These are phyloP conservation scores for Cryptocephalus primarius DNA, from an alignment of 2,888 invertebrate species.

Conservation along the genomic window DNA sequence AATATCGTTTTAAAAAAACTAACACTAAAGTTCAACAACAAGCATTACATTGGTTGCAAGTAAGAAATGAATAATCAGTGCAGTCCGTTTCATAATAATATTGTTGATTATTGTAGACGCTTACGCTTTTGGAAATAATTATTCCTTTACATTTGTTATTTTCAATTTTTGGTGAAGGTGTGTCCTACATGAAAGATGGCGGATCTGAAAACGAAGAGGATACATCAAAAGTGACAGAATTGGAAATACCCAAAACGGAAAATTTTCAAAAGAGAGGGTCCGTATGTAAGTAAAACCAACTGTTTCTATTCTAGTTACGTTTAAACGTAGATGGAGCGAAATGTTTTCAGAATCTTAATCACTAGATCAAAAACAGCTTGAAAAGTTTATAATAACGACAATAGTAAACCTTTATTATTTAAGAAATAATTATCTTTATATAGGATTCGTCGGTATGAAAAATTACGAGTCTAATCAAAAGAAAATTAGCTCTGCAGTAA, in stretches of 20 bases:
- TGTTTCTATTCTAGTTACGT: too few relatives aligned
- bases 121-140: constrained; percentile 81
- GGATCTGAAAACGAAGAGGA: constrained; percentile 36
- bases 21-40: constrained; percentile 77
- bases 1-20: constrained; percentile 69
- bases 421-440: constrained; percentile 3
- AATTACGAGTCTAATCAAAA: too few relatives aligned
- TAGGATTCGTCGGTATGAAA: too few relatives aligned
- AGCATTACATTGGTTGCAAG: constrained; percentile 81
- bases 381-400: background rate
- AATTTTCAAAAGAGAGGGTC: constrained; percentile 39
- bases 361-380: too few relatives aligned
- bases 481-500: too few relatives aligned
- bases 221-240: constrained; percentile 32
- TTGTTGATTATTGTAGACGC: constrained; percentile 43
- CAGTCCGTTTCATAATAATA: background rate
- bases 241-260: constrained; percentile 29
- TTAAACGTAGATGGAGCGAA: too few relatives aligned
- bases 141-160: constrained; percentile 81
- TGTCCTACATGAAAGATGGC: constrained; percentile 53
- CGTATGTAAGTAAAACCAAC: constrained; percentile 40
- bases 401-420: background rate
- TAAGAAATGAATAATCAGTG: constrained; percentile 22
- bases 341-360: too few relatives aligned
- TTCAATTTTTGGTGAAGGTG: constrained; percentile 82